Evolutionary conservation across 2,797 vertebrate species (phyloP).

Genomic region (Betta splendens): DNA sequence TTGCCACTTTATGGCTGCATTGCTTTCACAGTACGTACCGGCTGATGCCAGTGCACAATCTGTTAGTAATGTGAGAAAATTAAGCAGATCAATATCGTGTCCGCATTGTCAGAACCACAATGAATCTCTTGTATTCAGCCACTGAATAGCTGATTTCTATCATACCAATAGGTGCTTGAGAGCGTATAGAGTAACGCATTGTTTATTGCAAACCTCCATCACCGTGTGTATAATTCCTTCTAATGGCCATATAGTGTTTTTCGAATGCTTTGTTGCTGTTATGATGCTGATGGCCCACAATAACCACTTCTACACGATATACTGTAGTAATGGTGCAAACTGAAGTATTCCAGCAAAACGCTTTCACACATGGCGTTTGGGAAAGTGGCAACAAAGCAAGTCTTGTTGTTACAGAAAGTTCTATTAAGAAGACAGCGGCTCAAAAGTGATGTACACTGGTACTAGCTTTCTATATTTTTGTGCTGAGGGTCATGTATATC

Average conservation of each 20-base stretch:
- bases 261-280: slow-evolving; percentile 1
- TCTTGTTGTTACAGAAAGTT: too few species aligned
- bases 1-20: slow-evolving; percentile 31
- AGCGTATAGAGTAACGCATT: not conserved
- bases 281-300: not conserved
- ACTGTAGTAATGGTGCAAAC: not conserved
- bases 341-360: not conserved
- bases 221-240: slow-evolving; percentile 13
- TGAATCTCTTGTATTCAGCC: slow-evolving; percentile 12
- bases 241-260: not conserved
- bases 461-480: not conserved
- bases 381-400: not conserved
- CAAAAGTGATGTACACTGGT: not conserved
- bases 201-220: slow-evolving; percentile 7
- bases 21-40: slow-evolving; percentile 30
- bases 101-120: slow-evolving; percentile 11
- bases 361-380: not conserved
- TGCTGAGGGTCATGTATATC: not conserved
- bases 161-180: slow-evolving; percentile 10
- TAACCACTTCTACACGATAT: not conserved
- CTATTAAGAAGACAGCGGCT: too few species aligned
- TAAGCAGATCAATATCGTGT: slow-evolving; percentile 8
- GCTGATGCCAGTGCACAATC: slow-evolving; percentile 28
- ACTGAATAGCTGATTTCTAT: slow-evolving; percentile 13
- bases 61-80: slow-evolving; percentile 36